Conservation (phyloP, 2,113 vertebrate species). For the Terrapene triunguis region DNA sequence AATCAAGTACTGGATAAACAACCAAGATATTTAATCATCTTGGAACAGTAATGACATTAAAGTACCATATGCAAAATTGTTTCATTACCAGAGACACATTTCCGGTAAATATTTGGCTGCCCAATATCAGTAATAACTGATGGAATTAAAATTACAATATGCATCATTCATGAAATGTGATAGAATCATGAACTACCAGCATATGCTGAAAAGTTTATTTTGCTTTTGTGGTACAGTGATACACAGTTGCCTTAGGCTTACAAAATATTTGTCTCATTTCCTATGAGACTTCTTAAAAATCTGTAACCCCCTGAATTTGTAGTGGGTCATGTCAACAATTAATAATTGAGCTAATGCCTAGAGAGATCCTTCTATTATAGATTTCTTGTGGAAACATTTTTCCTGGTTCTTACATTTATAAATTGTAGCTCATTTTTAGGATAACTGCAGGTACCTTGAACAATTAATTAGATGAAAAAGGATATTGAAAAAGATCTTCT, state of each 20-base stretch:
- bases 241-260: not conserved
- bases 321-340: not conserved
- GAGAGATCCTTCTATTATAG: not conserved
- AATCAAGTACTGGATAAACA: not conserved
- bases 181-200: not conserved
- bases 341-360: not conserved
- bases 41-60: not conserved
- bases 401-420: not conserved
- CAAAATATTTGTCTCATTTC: not conserved
- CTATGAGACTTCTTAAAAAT: not conserved
- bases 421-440: not conserved
- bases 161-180: not conserved
- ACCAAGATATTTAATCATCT: constrained; percentile 3
- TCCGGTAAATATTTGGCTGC: not conserved
- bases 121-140: not conserved
- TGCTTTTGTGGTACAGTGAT: not conserved
- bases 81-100: not conserved
- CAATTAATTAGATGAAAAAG: not conserved
- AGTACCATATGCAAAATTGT: not conserved
- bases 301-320: not conserved
- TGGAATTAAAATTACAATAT: not conserved
- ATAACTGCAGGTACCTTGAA: not conserved
- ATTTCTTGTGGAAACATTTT: not conserved
- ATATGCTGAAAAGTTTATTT: not conserved
- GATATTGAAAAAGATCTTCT: not conserved